phyloP scores from a whole-genome alignment of 2,113 vertebrate genomes.

The Coptodon bakossiorum region DNA sequence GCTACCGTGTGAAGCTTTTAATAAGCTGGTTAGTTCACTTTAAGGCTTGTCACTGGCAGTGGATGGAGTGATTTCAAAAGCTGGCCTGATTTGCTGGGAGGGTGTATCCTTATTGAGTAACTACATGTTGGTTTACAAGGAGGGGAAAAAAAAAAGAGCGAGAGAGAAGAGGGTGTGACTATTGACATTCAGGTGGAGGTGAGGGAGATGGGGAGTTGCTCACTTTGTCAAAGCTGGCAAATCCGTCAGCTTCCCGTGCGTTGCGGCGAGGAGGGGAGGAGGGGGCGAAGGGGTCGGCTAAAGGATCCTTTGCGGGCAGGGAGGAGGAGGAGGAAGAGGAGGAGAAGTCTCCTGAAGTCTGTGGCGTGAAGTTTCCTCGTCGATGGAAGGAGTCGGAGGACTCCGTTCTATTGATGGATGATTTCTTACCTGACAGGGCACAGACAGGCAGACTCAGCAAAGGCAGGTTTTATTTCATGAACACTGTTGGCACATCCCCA shows the following conservation, averaged over 20 bases:
- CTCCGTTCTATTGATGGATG: slow-evolving; percentile 82
- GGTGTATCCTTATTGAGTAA: background rate
- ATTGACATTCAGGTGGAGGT: slow-evolving; percentile 59
- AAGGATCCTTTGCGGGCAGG: slow-evolving; percentile 86
- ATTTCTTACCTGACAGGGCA: slow-evolving; percentile 83
- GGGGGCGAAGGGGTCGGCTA: slow-evolving; percentile 87
- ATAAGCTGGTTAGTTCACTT: background rate
- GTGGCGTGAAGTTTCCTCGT: slow-evolving; percentile 84
- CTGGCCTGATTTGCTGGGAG: slow-evolving; percentile 1
- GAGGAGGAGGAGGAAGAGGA: slow-evolving; percentile 73
- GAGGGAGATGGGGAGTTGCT: slow-evolving; percentile 76
- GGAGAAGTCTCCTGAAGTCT: slow-evolving; percentile 79
- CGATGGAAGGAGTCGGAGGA: slow-evolving; percentile 90
- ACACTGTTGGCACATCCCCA: background rate
- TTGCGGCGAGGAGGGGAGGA: slow-evolving; percentile 80
- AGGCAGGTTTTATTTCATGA: background rate
- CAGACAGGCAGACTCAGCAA: slow-evolving; percentile 30
- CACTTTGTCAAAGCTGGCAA: slow-evolving; percentile 99
- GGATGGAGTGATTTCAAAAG: slow-evolving; percentile 44
- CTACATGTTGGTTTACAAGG: background rate
- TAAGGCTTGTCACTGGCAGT: slow-evolving; percentile 38
- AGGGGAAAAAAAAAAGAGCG: background rate
- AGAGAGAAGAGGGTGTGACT: slow-evolving; percentile 22
- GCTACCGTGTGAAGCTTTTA: background rate
- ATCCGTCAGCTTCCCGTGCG: slow-evolving; percentile 82